Conservation (phyloP, 2,113 vertebrate species). For the Arothron firmamentum region DNA sequence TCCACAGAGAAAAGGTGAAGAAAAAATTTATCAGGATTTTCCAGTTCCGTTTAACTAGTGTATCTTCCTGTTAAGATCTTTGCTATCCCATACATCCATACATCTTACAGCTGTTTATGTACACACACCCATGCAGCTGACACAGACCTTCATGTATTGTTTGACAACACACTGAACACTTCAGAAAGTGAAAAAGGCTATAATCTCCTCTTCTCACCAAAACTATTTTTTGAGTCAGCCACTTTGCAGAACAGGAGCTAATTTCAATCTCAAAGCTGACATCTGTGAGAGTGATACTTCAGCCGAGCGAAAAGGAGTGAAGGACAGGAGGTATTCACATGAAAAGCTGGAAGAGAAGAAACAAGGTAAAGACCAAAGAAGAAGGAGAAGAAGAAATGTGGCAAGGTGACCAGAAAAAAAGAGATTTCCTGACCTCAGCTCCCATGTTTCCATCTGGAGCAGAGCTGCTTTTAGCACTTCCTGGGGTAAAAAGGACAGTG, state of each 20-base stretch:
- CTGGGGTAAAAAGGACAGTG: slow-evolving; percentile 36
- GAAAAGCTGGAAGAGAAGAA: slow-evolving; percentile 35
- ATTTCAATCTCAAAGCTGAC: slow-evolving; percentile 82
- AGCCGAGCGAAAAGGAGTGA: slow-evolving; percentile 66
- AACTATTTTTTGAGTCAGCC: slow-evolving; percentile 66
- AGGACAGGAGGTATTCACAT: slow-evolving; percentile 57
- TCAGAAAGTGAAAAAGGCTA: slow-evolving; percentile 46
- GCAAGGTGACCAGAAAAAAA: slow-evolving; percentile 21
- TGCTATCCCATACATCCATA: too few species aligned
- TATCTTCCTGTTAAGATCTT: too few species aligned
- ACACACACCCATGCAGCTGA: too few species aligned
- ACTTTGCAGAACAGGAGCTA: slow-evolving; percentile 71
- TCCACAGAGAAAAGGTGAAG: too few species aligned
- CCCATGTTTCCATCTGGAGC: slow-evolving; percentile 39
- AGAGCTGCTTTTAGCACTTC: slow-evolving; percentile 27
- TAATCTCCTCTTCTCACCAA: slow-evolving; percentile 52
- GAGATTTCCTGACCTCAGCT: slow-evolving; percentile 40
- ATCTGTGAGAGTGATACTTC: slow-evolving; percentile 71
- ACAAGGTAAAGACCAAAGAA: slow-evolving; percentile 21
- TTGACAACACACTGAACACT: slow-evolving; percentile 10
- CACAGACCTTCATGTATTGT: too few species aligned
- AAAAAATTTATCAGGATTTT: too few species aligned
- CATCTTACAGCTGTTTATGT: too few species aligned
- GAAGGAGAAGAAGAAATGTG: slow-evolving; percentile 10
- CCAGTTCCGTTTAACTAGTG: too few species aligned